These are phyloP conservation scores for Aphidius colemani DNA, from an alignment of 2,888 invertebrate species.

Conservation along the genomic window DNA sequence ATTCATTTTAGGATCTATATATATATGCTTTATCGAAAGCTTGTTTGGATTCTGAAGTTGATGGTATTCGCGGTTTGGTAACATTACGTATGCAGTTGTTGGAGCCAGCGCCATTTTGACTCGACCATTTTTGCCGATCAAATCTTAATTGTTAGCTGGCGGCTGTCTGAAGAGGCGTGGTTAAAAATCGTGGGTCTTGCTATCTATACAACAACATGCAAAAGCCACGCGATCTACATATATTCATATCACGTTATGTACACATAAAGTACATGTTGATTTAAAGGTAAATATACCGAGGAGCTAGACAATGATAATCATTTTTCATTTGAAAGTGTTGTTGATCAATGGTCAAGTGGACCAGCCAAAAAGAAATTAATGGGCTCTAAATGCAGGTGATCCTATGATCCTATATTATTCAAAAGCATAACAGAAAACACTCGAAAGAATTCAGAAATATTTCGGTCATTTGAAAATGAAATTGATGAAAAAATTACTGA, in stretches of 20 bases:
- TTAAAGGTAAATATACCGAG: background rate
- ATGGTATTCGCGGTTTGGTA: conserved; percentile 18
- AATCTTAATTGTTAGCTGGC: conserved; percentile 62
- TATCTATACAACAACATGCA: background rate
- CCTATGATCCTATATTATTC: no score
- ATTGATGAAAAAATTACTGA: no score
- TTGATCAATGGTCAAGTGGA: no score
- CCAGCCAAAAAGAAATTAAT: no score
- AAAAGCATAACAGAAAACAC: no score
- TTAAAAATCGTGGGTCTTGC: conserved; percentile 35
- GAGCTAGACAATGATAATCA: no score
- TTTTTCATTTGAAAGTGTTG: no score
- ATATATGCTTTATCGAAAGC: no score
- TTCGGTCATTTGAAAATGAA: no score
- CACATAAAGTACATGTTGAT: conserved; percentile 47
- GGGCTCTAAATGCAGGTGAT: no score
- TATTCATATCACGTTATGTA: conserved; percentile 56
- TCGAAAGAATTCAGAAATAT: no score
- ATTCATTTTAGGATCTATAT: conserved; percentile 15
- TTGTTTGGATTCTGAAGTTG: no score
- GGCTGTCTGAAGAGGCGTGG: conserved; percentile 61
- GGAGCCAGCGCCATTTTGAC: conserved; percentile 56
- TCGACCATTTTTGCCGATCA: conserved; percentile 61
- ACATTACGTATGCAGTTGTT: conserved; percentile 58
- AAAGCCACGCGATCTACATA: conserved; percentile 45